Base-by-base conservation (phyloP, 1,140 invertebrate species). In the Drosophila lini region DNA sequence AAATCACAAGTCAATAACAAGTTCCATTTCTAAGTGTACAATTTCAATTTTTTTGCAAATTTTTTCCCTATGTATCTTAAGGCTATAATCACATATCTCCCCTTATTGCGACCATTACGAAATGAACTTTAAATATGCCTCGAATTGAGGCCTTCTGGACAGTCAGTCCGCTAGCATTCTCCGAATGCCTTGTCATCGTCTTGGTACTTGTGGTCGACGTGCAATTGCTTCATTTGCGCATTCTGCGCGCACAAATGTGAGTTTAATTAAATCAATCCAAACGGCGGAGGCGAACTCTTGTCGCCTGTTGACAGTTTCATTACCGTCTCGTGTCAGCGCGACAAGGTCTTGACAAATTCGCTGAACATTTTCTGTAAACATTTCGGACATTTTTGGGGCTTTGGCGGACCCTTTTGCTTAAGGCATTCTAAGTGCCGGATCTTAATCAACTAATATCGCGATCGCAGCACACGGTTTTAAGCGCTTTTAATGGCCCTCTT, bases 401-500 rank as follows among this genome's bases (percentile, higher is more conserved):
- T 31, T 50, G 44, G 11, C 22, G 59, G 38, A 16, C 34, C 44
- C 45, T 55, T 65, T 63, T 15, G n/a, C 22, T 42, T n/a, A 31
- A 65, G 48, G 16, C 47, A 53, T 85, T 80, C 61, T 74, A 59
- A 74, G 61, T 58, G 63, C 61, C 58, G 50, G 50, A 62, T 58
- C 36, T 76, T 59, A 79, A 85, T 82, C 65, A 64, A 79, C 83
- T 85, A 86, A 88, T 82, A 84, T 80, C 52, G 44, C 50, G 74
- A 81, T 78, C 74, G 3, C 25, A 64, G 60, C 60, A 55, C 68
- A 63, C 41, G 42, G 52, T 7, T 42, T 71, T 52, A 59, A 73
- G 69, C 79, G 67, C 71, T 65, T 58, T 81, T 74, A 88, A 88
- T 82, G 67, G 38, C 38, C 34, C 52, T 61, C 47, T 56, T 70